Conservation (phyloP, 2,113 vertebrate genomes). For the Planiliza haematocheilus region DNA sequence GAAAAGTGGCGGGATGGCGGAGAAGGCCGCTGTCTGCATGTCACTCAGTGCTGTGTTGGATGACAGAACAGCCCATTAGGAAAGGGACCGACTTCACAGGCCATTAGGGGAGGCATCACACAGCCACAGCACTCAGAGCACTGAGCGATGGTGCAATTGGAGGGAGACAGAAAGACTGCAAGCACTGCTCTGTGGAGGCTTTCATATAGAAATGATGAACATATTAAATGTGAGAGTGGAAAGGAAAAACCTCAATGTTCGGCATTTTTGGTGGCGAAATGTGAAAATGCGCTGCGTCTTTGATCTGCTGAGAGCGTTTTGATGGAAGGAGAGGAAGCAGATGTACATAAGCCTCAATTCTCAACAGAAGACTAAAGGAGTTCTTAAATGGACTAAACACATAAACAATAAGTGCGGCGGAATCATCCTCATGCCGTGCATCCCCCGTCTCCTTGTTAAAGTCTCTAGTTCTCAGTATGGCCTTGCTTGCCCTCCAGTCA, state of each 20-base stretch:
- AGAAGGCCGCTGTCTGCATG: slow-evolving; percentile 58
- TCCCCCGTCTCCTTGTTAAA: slow-evolving; percentile 74
- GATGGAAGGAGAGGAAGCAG: background rate
- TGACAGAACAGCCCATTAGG: slow-evolving; percentile 85
- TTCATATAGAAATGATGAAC: background rate
- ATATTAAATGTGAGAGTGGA: background rate
- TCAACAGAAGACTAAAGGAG: slow-evolving; percentile 32
- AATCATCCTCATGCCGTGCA: slow-evolving; percentile 47
- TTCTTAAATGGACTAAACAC: slow-evolving; percentile 58
- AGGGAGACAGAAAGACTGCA: slow-evolving; percentile 23
- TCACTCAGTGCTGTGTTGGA: slow-evolving; percentile 74
- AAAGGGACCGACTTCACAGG: slow-evolving; percentile 79
- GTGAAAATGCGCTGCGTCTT: slow-evolving; percentile 5
- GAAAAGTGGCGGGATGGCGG: slow-evolving; percentile 41
- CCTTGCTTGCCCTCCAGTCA: slow-evolving; percentile 75
- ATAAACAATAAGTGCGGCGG: slow-evolving; percentile 59
- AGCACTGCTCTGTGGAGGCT: slow-evolving; percentile 8
- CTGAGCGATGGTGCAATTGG: slow-evolving; percentile 70
- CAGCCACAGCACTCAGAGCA: slow-evolving; percentile 63
- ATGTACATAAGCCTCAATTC: slow-evolving; percentile 4
- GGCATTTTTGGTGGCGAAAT: slow-evolving; percentile 4
- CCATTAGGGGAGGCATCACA: slow-evolving; percentile 81
- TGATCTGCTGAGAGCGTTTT: background rate
- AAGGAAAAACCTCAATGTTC: background rate
- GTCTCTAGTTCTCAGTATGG: slow-evolving; percentile 62